These are phyloP conservation scores for Apotomis turbidana DNA, from an alignment of 2,888 invertebrate species.

Conservation along the genomic window DNA sequence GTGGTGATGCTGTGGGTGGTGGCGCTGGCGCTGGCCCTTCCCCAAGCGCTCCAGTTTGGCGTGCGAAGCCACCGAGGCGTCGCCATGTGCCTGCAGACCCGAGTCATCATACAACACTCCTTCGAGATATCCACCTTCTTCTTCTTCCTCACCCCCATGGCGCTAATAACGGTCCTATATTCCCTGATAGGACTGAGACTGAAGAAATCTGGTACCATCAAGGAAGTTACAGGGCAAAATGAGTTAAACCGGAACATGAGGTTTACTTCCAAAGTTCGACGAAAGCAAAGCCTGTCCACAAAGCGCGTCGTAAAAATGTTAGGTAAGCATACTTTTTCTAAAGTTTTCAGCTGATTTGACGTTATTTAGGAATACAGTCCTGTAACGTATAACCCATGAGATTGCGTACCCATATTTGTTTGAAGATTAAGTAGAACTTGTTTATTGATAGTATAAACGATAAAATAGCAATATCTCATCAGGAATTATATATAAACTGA, in stretches of 20 bases:
- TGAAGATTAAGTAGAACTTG: too few relatives aligned
- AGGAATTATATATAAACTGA: too few relatives aligned
- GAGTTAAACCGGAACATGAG: constrained; percentile 55
- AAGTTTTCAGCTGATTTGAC: not conserved
- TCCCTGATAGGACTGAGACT: constrained; percentile 86
- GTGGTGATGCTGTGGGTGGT: constrained; percentile 92
- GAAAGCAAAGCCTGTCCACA: constrained; percentile 84
- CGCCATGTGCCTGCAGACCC: constrained; percentile 77
- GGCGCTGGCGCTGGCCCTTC: constrained; percentile 88
- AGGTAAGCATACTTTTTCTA: constrained; percentile 72
- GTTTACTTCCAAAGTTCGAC: constrained; percentile 58
- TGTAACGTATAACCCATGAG: not conserved
- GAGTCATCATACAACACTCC: constrained; percentile 83
- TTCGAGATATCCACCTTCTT: constrained; percentile 88
- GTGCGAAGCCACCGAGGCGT: constrained; percentile 69
- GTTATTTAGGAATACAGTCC: not conserved
- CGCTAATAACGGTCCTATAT: constrained; percentile 89
- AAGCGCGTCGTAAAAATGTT: constrained; percentile 90
- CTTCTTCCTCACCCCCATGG: constrained; percentile 91
- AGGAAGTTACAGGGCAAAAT: constrained; percentile 59
- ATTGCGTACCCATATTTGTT: too few relatives aligned
- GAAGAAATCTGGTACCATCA: constrained; percentile 71
- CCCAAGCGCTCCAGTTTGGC: constrained; percentile 85
- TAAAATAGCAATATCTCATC: too few relatives aligned
- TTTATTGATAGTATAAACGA: too few relatives aligned